These are phyloP conservation scores for Diloba caeruleocephala DNA, from an alignment of 2,888 invertebrate species.

Conservation along the genomic window DNA sequence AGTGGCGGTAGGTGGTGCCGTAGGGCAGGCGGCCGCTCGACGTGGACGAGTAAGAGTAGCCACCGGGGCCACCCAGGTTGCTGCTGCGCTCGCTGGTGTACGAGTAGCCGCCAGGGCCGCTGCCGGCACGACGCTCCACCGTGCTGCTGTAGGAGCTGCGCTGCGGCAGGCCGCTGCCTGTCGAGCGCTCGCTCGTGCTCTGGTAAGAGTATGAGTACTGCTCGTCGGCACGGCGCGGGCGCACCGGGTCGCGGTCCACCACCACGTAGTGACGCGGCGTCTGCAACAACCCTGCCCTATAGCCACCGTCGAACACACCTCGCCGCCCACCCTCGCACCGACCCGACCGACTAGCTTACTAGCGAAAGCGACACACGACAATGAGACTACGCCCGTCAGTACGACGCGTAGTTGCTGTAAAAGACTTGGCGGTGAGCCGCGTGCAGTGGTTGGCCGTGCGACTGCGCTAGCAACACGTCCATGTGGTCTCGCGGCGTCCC, in stretches of 20 bases:
- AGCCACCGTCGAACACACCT: constrained; percentile 69
- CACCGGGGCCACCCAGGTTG: constrained; percentile 93
- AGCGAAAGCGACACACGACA: constrained; percentile 86
- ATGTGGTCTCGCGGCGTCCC: constrained; percentile 90
- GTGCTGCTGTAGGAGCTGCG: constrained; percentile 91
- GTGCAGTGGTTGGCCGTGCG: constrained; percentile 89
- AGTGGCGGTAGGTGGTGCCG: constrained; percentile 95
- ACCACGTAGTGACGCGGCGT: constrained; percentile 96
- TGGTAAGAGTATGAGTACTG: constrained; percentile 96
- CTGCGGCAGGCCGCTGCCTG: constrained; percentile 88
- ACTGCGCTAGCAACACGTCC: constrained; percentile 90
- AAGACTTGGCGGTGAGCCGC: constrained; percentile 84
- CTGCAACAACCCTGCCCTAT: constrained; percentile 90
- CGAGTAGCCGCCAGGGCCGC: constrained; percentile 93
- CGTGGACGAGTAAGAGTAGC: constrained; percentile 95
- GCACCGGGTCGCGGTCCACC: constrained; percentile 92
- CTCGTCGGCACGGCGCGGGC: constrained; percentile 92
- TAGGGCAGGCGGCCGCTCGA: constrained; percentile 94
- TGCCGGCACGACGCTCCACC: constrained; percentile 91
- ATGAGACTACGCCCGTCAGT: constrained; percentile 70
- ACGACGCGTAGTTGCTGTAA: constrained; percentile 88
- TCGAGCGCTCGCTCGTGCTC: constrained; percentile 89
- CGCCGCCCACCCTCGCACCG: constrained; percentile 76
- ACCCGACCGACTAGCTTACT: constrained; percentile 70
- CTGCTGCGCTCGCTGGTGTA: constrained; percentile 93